Base-by-base conservation (phyloP, 2,888 invertebrate genomes). In the Tetranychus piercei region DNA sequence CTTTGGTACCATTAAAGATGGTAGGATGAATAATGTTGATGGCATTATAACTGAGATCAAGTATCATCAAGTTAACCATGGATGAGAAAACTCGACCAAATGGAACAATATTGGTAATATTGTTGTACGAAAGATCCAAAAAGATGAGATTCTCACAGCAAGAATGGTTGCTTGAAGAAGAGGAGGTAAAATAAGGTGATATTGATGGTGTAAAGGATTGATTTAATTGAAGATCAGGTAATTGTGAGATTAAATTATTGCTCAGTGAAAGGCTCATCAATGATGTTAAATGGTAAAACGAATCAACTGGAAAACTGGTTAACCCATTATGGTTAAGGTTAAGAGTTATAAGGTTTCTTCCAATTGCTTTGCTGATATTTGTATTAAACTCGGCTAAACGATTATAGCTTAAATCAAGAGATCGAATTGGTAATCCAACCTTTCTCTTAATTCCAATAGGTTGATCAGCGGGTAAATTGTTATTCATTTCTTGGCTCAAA, bases 91-190 rank as follows among this genome's bases (percentile, higher is more conserved):
- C 2, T 55, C 15, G 55, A 55, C 15, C 87, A 79, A 82, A 83
- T 78, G 86, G 87, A 78, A 89, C 88, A 11, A 83, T 80, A 69
- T 86, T 86, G 72, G 84, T 82, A 70, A 90, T 83, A 76, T 86
- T 85, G 81, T 90, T 90, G 81, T 87, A 86, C 74, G 88, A 88
- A 55, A 88, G 84, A 81, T 90, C 90, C 78, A 90, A 84, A 78
- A 87, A 85, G 81, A 88, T 87, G 73, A 90, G 85, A 77, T 87
- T 55, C 6, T 34, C 8, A 23, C 22, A 69, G n/a, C 69, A 71
- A 44, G 9, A 23, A 71, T 55, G 55, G 55, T 55, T 55, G 55
- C 11, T 55, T 55, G 15, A 55, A 15, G 20, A 20, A 65, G 66
- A 18, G 4, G 22, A 11, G 69, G 9, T 23, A 69, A 23, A 9